Evolutionary conservation across 37 sponge, comb jelly and placozoan species (phyloP), one percentile per base, ranked within the genome.

Genomic region (Cliona cf. orientalis): DNA sequence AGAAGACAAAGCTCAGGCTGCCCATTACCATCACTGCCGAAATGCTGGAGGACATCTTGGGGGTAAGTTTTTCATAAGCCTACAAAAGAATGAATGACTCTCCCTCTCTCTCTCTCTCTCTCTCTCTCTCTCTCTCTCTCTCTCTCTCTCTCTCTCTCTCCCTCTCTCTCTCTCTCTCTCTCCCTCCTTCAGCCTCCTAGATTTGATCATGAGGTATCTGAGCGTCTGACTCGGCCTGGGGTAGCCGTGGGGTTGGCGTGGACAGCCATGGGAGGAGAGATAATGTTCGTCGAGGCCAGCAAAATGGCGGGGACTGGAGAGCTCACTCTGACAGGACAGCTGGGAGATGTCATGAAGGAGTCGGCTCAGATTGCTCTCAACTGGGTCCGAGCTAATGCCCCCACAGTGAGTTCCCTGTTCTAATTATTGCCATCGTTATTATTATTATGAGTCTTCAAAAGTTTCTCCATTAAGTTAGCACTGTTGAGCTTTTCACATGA

Each of bases 181-280:
- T n/a, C n/a, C n/a, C n/a, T n/a, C n/a, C n/a, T 87, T 21, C 71
- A 88, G 90, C 93, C 92, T 7, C 43, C 33, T 32, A 64, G 75
- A 42, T 96, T 76, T 66, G 85, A 84, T 56, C 88, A 89, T 35
- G 94, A 96, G 5, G 29, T 89, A 3, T 86, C 85, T 17, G 89
- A 87, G 84, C 45, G 78, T 39, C 74, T 90, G 38, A 76, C 74
- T 17, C 36, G 83, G 39, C 85, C 94, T 44, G 96, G 96, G 56
- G 90, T 92, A 37, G 96, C 96, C 39, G 79, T 93, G 29, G 91
- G 96, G 17, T 73, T 96, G 43, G 96, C 96, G 0, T 96, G 96
- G 96, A 96, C 93, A 26, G 65, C 76, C 14, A 75, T 80, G 53
- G 96, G 96, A 41, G 96, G 96, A 59, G 96, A 92, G 74, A 92